Percentiles rank a stretch among this genome's conserved stretches.
Evolutionary conservation across 2,888 invertebrate species (phyloP).

Genomic region (Lomographa bimaculata): DNA sequence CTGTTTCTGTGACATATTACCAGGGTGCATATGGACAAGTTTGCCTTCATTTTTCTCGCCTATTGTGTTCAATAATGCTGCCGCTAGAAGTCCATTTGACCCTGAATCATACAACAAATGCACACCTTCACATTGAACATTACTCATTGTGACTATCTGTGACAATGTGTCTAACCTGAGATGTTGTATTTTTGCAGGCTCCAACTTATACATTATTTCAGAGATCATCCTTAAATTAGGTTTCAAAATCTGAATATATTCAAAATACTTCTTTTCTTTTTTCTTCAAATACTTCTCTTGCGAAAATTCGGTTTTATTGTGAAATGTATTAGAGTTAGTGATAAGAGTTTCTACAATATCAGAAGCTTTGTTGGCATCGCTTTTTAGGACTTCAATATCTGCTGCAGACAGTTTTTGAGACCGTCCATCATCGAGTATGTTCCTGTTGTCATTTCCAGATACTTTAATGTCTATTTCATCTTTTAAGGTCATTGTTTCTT

Average conservation of each 20-base stretch:
- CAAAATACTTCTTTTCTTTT: constrained; percentile 97
- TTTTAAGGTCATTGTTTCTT: constrained; percentile 71
- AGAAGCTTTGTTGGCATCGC: constrained; percentile 89
- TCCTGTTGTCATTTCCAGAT: constrained; percentile 92
- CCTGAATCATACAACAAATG: constrained; percentile 95
- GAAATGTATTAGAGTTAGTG: constrained; percentile 95
- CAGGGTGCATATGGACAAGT: constrained; percentile 91
- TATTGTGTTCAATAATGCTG: constrained; percentile 91
- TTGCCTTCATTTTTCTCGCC: constrained; percentile 85
- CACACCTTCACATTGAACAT: constrained; percentile 90
- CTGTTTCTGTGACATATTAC: constrained; percentile 91
- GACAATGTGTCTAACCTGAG: constrained; percentile 94
- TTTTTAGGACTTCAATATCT: constrained; percentile 91
- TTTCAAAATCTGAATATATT: constrained; percentile 89
- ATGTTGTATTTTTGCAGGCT: constrained; percentile 89
- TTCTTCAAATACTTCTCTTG: constrained; percentile 98
- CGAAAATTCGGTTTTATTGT: constrained; percentile 94
- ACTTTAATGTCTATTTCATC: constrained; percentile 86
- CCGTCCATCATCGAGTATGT: constrained; percentile 89
- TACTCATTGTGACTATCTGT: constrained; percentile 92
- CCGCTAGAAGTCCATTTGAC: constrained; percentile 92
- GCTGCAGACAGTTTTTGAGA: constrained; percentile 93
- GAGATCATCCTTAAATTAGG: constrained; percentile 92
- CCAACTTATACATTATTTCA: constrained; percentile 92
- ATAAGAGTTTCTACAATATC: constrained; percentile 94